phyloP scores from a whole-genome alignment of 2,113 vertebrate genomes.

The Zosterops borbonicus region DNA sequence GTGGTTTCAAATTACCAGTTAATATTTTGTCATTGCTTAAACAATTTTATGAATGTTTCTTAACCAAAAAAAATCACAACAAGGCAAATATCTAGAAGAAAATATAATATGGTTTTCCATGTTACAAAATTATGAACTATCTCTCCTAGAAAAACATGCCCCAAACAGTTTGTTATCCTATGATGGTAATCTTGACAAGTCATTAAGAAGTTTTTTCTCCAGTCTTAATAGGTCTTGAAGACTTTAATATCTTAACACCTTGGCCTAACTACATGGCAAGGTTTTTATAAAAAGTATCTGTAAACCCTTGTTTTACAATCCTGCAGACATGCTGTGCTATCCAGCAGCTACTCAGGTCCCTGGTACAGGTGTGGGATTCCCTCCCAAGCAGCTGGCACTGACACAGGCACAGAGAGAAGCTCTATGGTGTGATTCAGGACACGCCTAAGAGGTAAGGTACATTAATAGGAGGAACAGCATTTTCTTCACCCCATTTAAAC shows the following conservation, averaged over 20 bases:
- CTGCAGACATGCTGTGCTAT: neutral
- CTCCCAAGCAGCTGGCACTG: neutral
- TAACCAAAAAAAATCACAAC: neutral
- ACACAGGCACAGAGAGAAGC: neutral
- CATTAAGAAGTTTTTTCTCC: neutral
- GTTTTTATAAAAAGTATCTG: neutral
- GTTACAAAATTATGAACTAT: neutral
- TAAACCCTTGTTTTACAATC: neutral
- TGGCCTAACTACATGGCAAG: neutral
- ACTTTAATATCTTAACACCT: neutral
- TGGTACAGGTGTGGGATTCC: neutral
- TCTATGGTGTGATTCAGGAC: neutral
- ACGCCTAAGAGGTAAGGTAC: neutral
- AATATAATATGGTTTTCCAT: neutral
- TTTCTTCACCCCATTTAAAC: neutral
- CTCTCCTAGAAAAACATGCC: neutral
- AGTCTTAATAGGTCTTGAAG: neutral
- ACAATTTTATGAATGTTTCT: neutral
- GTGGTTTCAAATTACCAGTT: neutral
- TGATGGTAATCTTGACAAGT: neutral
- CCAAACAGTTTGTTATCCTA: neutral
- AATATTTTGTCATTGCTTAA: neutral
- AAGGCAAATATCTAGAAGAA: neutral
- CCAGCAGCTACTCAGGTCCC: neutral
- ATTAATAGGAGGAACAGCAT: accelerated